phyloP scores from a whole-genome alignment of 2,113 vertebrate genomes.

The Petroica traversi region DNA sequence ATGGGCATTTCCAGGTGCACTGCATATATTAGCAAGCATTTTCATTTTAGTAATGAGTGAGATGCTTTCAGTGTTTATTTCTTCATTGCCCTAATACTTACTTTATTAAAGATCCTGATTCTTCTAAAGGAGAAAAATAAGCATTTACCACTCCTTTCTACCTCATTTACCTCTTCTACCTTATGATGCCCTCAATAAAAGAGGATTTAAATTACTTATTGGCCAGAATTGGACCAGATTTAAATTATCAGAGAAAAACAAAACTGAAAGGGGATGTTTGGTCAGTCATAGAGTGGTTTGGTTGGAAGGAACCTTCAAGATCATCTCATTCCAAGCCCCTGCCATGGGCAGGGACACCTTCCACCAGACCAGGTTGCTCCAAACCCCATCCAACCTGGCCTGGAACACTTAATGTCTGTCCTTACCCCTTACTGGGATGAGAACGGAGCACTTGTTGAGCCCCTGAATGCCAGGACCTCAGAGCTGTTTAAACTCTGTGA shows the following conservation, averaged over 20 bases:
- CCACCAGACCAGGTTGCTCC: neutral
- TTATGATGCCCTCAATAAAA: neutral
- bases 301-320: neutral
- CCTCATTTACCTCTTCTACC: neutral
- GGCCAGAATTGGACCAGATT: neutral
- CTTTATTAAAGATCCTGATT: constrained; percentile 12
- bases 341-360: neutral
- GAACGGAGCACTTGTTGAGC: neutral
- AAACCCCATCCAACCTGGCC: neutral
- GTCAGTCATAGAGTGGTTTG: neutral
- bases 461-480: neutral
- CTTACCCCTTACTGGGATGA: neutral
- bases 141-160: neutral
- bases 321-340: neutral
- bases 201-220: neutral
- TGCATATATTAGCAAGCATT: constrained; percentile 43
- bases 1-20: constrained; percentile 55
- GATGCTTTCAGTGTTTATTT: constrained; percentile 11
- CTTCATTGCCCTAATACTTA: constrained; percentile 20
- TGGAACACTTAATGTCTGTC: neutral
- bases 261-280: neutral
- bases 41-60: constrained; percentile 25
- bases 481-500: neutral
- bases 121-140: neutral
- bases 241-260: neutral